Base-by-base conservation (phyloP, 2,113 vertebrate genomes). In the Tychaedon coryphoeus region DNA sequence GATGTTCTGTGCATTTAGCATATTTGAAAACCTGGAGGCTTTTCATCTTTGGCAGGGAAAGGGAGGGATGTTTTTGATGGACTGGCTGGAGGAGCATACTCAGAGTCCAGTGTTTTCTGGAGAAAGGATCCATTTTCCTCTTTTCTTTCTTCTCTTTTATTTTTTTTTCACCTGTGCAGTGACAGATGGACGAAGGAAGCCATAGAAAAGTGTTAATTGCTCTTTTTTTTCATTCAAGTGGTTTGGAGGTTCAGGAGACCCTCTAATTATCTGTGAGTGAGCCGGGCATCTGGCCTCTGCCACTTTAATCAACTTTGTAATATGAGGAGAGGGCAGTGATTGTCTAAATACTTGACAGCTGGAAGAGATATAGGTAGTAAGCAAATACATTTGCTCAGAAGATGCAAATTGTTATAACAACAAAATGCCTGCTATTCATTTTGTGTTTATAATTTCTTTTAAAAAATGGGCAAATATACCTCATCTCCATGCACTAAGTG, bases 271-370 rank as follows among this genome's bases (percentile, higher is more conserved):
- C 91, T 98, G 96, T 96, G 96, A 98, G 97, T 96, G 74, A 97
- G 97, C 96, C 83, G 92, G 98, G 97, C 98, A 98, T 98, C 98
- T 99, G 98, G 98, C 98, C 98, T 98, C 97, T 97, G 97, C 97
- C 97, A 96, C 97, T 97, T 96, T 95, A 97, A 97, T 97, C 93
- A 96, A 65, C 94, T 90, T 94, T 92, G 87, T 94, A 96, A 95
- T 93, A 92, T 65, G 73, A 97, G 91, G 89, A 94, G 88, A 96
- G 95, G 92, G 93, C 94, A 96, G 72, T 57, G 76, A 83, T 93
- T 86, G 87, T 93, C 92, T 93, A 94, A 96, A 95, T 97, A 84
- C 82, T 95, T 93, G 92, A 96, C 95, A 97, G 73, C 76, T 96
- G 91, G 79, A 96, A 96, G 93, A 94, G 54, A 74, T 96, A 95